Evolutionary conservation across 2,113 vertebrate species (phyloP).

Genomic region (Lutjanus erythropterus): DNA sequence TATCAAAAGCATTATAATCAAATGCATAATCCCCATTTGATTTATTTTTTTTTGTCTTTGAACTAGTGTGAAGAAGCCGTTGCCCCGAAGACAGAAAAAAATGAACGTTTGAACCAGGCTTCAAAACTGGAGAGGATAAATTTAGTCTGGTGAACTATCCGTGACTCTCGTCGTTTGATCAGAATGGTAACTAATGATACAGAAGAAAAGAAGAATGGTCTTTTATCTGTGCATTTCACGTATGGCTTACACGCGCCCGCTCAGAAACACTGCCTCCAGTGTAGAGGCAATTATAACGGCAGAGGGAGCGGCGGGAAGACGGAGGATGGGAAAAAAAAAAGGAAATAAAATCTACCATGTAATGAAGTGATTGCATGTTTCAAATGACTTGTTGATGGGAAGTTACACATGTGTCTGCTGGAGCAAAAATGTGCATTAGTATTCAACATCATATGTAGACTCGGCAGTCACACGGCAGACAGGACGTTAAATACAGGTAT

Average conservation of each 20-base stretch:
- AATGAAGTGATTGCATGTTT: conserved; percentile 57
- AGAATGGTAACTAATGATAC: conserved; percentile 50
- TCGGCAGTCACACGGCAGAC: conserved; percentile 21
- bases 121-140: conserved; percentile 57
- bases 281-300: conserved; percentile 28
- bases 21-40: conserved; percentile 44
- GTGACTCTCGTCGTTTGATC: conserved; percentile 61
- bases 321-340: background rate
- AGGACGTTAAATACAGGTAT: conserved; percentile 37
- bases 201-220: conserved; percentile 12
- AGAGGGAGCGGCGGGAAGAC: conserved; percentile 12
- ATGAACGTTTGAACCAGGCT: conserved; percentile 53
- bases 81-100: conserved; percentile 49
- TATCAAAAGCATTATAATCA: conserved; percentile 58
- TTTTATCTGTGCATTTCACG: conserved; percentile 49
- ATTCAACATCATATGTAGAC: conserved; percentile 25
- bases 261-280: conserved; percentile 35
- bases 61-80: conserved; percentile 45
- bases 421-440: conserved; percentile 36
- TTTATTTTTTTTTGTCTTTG: conserved; percentile 46
- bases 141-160: conserved; percentile 62
- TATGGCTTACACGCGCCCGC: background rate
- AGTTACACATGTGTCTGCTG: conserved; percentile 18
- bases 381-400: conserved; percentile 51
- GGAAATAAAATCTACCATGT: conserved; percentile 42